Evolutionary conservation across 2,797 vertebrate species (phyloP), one percentile per base, ranked within the genome.

Genomic region (Micrastur ruficollis): DNA sequence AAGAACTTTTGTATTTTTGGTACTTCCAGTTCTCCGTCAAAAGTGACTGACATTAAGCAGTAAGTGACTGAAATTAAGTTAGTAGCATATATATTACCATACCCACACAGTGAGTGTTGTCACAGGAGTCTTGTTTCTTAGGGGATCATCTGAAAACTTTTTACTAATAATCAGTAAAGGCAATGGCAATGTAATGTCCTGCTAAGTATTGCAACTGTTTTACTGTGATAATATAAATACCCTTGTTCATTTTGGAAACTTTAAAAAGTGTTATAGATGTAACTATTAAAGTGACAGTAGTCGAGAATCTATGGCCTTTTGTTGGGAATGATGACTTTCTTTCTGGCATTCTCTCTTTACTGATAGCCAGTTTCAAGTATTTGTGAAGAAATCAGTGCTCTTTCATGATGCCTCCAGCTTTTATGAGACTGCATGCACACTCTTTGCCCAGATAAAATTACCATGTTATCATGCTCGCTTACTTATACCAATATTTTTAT

Each of bases 391-490:
- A 40, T 53, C 58, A 55, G 15, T 63, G 27, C 36, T 76, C 63
- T 93, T 91, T 47, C 27, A 50, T 7, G 62, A 36, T 56, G 55
- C 16, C 10, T 81, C 20, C 40, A 76, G 19, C 14, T 89, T 94
- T 92, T 63, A 46, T 58, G 25, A 89, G 52, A 82, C 76, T 20
- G 23, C 6, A 62, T 46, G 10, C 46, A 65, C 44, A 61, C 14
- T n/a, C n/a, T n/a, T 25, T 73, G 27, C 27, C 7, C 47, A 44
- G 32, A 42, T 62, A 62, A 42, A 62, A 42, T 72, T 76, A 40
- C 14, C 8, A 4, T 0, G 0, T 3, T 3, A 4, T 22, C 1
- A 1, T 46, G 6, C 19, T 89, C 5, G 3, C 19, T 81, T 79
- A 66, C 9, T 86, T 36, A 46, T 15, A 70, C 6, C 6, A 73